phyloP scores from a whole-genome alignment of 2,797 vertebrate species.

The Aeoliscus strigatus region DNA sequence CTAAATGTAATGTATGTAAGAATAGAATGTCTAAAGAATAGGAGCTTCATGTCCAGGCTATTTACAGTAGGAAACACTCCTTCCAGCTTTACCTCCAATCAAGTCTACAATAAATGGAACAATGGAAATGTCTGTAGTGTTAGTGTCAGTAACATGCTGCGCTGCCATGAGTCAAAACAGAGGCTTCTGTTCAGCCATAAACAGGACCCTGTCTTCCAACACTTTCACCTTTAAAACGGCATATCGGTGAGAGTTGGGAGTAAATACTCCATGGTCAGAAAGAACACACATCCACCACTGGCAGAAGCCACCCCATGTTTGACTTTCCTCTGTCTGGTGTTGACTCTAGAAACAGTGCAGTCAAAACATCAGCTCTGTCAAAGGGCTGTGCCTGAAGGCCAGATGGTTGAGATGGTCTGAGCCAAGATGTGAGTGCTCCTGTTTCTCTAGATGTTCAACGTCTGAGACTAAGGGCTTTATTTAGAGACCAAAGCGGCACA shows the following conservation, averaged over 20 bases:
- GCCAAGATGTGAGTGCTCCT: slow-evolving; percentile 57
- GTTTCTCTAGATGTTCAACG: slow-evolving; percentile 51
- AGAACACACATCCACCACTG: neutral
- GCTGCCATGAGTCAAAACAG: slow-evolving; percentile 47
- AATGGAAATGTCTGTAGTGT: too few species aligned
- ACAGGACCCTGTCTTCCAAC: slow-evolving; percentile 11
- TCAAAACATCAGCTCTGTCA: slow-evolving; percentile 62
- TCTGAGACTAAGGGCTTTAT: too few species aligned
- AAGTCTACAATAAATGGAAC: slow-evolving; percentile 25
- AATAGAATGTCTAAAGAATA: too few species aligned
- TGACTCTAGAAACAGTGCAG: slow-evolving; percentile 53
- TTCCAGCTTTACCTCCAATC: too few species aligned
- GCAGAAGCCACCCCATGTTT: slow-evolving; percentile 15
- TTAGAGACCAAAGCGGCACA: too few species aligned
- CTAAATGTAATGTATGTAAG: too few species aligned
- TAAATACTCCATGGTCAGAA: slow-evolving; percentile 13
- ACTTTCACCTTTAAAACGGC: slow-evolving; percentile 3
- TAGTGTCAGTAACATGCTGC: slow-evolving; percentile 31
- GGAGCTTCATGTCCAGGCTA: too few species aligned
- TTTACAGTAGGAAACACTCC: too few species aligned
- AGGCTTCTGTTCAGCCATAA: slow-evolving; percentile 53
- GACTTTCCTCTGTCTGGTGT: slow-evolving; percentile 32
- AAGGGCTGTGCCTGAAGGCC: slow-evolving; percentile 54
- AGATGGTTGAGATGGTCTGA: slow-evolving; percentile 56
- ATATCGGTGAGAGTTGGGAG: slow-evolving; percentile 8